A percentile compares a stretch with the other conserved stretches of the same genome.
Evolutionary conservation across 2,797 vertebrate species (phyloP).

Genomic region (Trichosurus vulpecula): DNA sequence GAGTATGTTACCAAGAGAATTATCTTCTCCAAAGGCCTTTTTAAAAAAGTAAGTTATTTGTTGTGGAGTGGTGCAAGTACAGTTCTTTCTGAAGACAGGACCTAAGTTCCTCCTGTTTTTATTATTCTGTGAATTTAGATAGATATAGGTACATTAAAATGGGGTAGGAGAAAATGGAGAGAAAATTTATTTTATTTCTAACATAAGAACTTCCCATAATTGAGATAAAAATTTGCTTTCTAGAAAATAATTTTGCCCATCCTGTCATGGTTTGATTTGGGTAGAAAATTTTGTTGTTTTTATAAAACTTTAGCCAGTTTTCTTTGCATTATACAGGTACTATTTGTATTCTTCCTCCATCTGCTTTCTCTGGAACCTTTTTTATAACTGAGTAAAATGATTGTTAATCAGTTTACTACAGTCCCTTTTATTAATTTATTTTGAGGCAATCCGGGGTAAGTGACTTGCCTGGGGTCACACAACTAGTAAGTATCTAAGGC

Average conservation of each 20-base stretch:
- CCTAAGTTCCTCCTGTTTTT: constrained; percentile 43
- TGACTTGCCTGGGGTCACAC: neutral
- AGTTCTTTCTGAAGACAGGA: constrained; percentile 58
- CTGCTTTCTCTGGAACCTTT: constrained; percentile 31
- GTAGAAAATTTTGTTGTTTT: constrained; percentile 35
- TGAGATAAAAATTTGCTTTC: constrained; percentile 23
- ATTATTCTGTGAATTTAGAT: constrained; percentile 55
- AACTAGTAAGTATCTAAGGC: neutral
- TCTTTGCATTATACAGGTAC: neutral
- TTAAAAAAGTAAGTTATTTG: constrained; percentile 33
- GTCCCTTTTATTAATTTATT: neutral
- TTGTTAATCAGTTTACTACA: constrained; percentile 51
- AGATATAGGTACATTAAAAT: neutral
- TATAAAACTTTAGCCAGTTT: constrained; percentile 43
- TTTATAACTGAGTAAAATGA: constrained; percentile 33
- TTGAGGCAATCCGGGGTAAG: neutral
- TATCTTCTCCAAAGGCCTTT: constrained; percentile 57
- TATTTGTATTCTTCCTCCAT: neutral
- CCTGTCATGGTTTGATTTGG: constrained; percentile 34
- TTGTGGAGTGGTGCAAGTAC: constrained; percentile 61
- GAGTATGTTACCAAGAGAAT: constrained; percentile 52
- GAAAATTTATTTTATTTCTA: neutral
- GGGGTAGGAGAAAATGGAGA: neutral
- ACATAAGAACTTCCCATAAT: neutral
- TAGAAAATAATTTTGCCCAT: constrained; percentile 49